Evolutionary conservation across 2,888 invertebrate genomes (phyloP), one percentile per base, ranked within the genome.

Genomic region (Cyaniris semiargus): DNA sequence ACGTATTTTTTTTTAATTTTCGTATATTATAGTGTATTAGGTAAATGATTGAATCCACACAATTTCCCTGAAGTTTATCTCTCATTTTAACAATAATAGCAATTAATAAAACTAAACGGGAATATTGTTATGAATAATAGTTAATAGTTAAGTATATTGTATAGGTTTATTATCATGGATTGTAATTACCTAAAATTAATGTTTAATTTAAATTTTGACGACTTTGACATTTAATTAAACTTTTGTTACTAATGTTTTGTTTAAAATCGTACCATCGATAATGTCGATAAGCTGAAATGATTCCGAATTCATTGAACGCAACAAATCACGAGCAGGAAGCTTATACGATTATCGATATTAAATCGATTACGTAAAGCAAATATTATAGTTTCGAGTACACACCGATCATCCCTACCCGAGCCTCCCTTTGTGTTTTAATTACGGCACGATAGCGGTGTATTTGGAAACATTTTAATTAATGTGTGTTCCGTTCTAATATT

Each of bases 391-490:
- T 72, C 58, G 27, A 72, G 13, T n/a, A 60, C 34, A 71, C 44
- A 58, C 48, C 58, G 72, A 72, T 71, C 58, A 77, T 72, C 56
- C 72, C 77, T 60, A 85, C 84, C 86, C 83, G 81, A 88, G 85
- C 87, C 87, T 88, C 89, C 93, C 91, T 89, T 88, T 88, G 91
- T 88, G 89, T 91, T 92, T 90, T 92, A 93, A 93, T 93, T 91
- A 90, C 88, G 82, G 89, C 87, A 88, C 87, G 92, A 93, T 92
- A 91, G 88, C 88, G 83, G 89, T 89, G 89, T 90, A 91, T 93
- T 92, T 90, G 88, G 90, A 85, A 90, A 89, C 89, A 89, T 88
- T 91, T 89, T 92, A 92, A 94, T 93, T 90, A 92, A 90, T 89
- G 90, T 91, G 90, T 91, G 90, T 88, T 87, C 83, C 80, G 83